A percentile compares a stretch with the other conserved stretches of the same genome.
Evolutionary conservation across 2,888 invertebrate genomes (phyloP).

Genomic region (Leptura quadrifasciata): DNA sequence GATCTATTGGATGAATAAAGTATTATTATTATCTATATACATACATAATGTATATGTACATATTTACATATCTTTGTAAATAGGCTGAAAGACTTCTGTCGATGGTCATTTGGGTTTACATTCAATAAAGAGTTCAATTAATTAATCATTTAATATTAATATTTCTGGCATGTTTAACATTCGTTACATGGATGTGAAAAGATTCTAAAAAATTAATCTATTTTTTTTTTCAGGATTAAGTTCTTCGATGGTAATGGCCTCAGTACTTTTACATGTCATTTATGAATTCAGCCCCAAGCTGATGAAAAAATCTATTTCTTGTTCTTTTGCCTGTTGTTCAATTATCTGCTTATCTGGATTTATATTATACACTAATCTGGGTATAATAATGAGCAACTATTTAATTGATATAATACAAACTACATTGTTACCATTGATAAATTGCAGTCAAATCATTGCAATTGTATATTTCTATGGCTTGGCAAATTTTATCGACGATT

Average conservation of each 20-base stretch:
- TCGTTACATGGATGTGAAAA: too few species aligned
- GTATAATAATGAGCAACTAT: constrained; percentile 27
- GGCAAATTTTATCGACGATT: constrained; percentile 41
- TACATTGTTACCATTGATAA: constrained; percentile 44
- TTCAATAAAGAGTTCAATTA: too few species aligned
- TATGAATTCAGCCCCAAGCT: constrained; percentile 41
- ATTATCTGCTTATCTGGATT: constrained; percentile 34
- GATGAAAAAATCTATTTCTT: constrained; percentile 21
- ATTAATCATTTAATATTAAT: too few species aligned
- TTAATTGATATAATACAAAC: constrained; percentile 32
- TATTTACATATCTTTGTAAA: too few species aligned
- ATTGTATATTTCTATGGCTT: constrained; percentile 46
- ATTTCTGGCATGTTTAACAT: too few species aligned
- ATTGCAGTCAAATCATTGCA: constrained; percentile 38
- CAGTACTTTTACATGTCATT: constrained; percentile 37
- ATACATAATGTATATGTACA: too few species aligned
- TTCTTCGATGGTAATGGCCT: constrained; percentile 45
- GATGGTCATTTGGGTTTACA: too few species aligned
- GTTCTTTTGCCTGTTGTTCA: constrained; percentile 34
- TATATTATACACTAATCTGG: constrained; percentile 44
- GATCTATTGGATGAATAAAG: too few species aligned
- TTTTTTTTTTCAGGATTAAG: constrained; percentile 43
- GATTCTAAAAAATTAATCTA: not conserved
- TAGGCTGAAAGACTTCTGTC: too few species aligned
- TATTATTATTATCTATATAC: too few species aligned